Conservation (phyloP, 2,888 invertebrate species). For the Octodonta nipae region DNA sequence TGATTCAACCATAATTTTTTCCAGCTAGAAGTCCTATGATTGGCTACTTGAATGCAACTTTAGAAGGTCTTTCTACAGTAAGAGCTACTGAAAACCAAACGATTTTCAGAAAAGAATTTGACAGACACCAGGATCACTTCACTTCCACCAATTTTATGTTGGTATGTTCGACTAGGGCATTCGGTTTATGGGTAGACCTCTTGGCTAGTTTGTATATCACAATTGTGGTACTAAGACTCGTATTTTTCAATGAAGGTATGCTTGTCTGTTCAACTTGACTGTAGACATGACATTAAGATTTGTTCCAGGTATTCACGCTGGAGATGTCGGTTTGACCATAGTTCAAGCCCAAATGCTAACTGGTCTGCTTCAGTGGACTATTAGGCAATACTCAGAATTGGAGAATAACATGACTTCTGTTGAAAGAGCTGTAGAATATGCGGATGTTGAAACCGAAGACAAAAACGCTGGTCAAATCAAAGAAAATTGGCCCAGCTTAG, state of each 20-base stretch:
- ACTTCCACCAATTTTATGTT: conserved; percentile 21
- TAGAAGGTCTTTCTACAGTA: conserved; percentile 30
- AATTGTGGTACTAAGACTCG: conserved; percentile 9
- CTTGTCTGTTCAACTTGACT: no score
- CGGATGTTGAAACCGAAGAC: conserved; percentile 48
- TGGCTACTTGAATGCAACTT: conserved; percentile 28
- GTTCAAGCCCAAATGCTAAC: conserved; percentile 30
- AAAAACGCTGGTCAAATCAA: conserved; percentile 9
- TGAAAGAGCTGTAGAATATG: conserved; percentile 74
- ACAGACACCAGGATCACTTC: conserved; percentile 25
- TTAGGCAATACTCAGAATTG: conserved; percentile 39
- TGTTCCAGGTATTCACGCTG: conserved; percentile 28
- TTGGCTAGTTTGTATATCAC: background rate
- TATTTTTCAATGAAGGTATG: conserved; percentile 14
- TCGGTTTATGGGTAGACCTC: conserved; percentile 19
- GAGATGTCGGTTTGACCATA: conserved; percentile 32
- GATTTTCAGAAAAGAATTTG: conserved; percentile 26
- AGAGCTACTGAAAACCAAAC: conserved; percentile 28
- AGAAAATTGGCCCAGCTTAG: conserved; percentile 55
- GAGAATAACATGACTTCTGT: conserved; percentile 79
- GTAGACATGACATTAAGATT: no score
- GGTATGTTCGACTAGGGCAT: conserved; percentile 22
- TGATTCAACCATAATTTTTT: conserved; percentile 10
- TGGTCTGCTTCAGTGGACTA: conserved; percentile 72
- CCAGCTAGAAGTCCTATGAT: conserved; percentile 29